Percentiles rank a stretch among this genome's conserved stretches.
Evolutionary conservation across 2,888 invertebrate species (phyloP).

Genomic region (Linyphia triangularis): DNA sequence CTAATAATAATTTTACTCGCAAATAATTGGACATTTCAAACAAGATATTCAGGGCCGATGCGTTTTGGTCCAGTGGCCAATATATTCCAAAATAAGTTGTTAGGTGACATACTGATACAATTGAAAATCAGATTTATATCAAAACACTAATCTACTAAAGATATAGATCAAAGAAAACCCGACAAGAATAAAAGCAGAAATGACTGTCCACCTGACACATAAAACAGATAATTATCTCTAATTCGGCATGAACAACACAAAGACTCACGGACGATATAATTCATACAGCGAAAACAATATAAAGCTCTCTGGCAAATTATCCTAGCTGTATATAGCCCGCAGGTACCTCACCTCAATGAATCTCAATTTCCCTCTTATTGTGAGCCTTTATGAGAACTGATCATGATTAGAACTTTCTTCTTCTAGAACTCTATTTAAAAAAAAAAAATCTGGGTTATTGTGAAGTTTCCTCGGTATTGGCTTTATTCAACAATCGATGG

Average conservation of each 20-base stretch:
- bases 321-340: not conserved
- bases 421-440: not conserved
- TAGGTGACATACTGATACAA: no score
- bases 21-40: no score
- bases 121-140: not conserved
- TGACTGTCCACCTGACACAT: not conserved
- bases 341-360: not conserved
- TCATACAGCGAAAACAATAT: not conserved
- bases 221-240: not conserved
- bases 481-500: not conserved
- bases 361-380: not conserved
- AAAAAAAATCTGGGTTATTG: slow-evolving; percentile 13
- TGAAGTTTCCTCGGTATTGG: not conserved
- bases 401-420: not conserved
- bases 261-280: not conserved
- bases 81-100: no score
- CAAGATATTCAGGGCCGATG: no score
- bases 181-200: not conserved
- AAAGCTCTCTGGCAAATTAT: not conserved
- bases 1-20: no score
- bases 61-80: no score
- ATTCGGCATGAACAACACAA: not conserved
- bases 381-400: not conserved
- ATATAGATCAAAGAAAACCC: not conserved
- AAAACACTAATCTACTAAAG: not conserved